phyloP scores from a whole-genome alignment of 2,113 vertebrate genomes.

The Lanius ludovicianus region DNA sequence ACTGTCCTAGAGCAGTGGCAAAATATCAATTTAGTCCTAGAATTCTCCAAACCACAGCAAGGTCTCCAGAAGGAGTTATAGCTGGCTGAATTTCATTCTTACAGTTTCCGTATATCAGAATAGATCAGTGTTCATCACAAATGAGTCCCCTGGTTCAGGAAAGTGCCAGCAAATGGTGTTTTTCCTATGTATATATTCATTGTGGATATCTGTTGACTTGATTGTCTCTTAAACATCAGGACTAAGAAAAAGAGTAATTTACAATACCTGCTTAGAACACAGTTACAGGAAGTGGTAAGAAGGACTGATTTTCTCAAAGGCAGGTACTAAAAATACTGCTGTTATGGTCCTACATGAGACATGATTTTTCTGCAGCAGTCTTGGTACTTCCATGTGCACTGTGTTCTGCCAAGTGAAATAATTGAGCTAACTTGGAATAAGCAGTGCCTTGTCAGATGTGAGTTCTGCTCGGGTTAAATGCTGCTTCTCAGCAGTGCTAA shows the following conservation, averaged over 20 bases:
- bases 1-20: not conserved
- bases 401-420: not conserved
- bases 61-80: not conserved
- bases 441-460: not conserved
- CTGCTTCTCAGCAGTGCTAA: not conserved
- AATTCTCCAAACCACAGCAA: not conserved
- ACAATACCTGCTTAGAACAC: not conserved
- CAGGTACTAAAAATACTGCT: not conserved
- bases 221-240: not conserved
- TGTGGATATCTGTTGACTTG: not conserved
- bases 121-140: not conserved
- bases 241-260: not conserved
- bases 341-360: not conserved
- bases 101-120: not conserved
- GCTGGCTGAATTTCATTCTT: not conserved
- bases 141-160: not conserved
- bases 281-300: not conserved
- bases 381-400: not conserved
- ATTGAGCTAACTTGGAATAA: not conserved
- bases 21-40: not conserved
- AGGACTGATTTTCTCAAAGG: not conserved
- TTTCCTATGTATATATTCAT: not conserved
- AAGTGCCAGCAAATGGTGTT: not conserved
- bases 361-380: not conserved
- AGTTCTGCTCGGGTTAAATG: not conserved